Percentiles rank a stretch among this genome's conserved stretches.
Conservation (phyloP, 2,888 invertebrate genomes). For the Girardia tigrina region DNA sequence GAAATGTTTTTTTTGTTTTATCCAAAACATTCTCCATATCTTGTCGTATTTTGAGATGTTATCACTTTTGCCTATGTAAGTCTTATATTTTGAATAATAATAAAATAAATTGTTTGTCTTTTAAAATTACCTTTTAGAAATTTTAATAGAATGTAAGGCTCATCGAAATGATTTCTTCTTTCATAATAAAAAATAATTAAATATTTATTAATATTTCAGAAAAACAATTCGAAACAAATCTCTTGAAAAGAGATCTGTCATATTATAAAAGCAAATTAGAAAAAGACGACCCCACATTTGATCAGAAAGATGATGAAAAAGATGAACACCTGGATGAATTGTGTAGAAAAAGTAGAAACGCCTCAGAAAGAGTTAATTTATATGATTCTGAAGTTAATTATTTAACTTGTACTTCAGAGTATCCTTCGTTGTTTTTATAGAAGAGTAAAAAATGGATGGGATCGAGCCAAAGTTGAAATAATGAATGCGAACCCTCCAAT, state of each 20-base stretch:
- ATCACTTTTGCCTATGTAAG: too few relatives aligned
- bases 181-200: too few relatives aligned
- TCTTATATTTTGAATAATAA: too few relatives aligned
- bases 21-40: too few relatives aligned
- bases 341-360: neutral
- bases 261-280: neutral
- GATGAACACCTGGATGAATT: neutral
- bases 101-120: too few relatives aligned
- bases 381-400: neutral
- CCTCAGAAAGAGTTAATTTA: neutral
- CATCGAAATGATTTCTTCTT: too few relatives aligned
- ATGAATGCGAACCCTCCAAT: slow-evolving; percentile 1
- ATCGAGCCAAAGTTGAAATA: neutral
- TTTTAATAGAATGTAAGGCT: too few relatives aligned
- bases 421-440: neutral
- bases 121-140: too few relatives aligned
- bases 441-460: neutral
- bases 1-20: too few relatives aligned
- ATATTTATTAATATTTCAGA: neutral
- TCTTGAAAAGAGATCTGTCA: neutral
- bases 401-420: too few relatives aligned
- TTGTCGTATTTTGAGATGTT: too few relatives aligned
- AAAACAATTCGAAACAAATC: neutral
- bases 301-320: neutral
- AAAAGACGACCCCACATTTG: neutral